phyloP scores from a whole-genome alignment of 2,888 invertebrate species.

The Drosophila tanythrix region DNA sequence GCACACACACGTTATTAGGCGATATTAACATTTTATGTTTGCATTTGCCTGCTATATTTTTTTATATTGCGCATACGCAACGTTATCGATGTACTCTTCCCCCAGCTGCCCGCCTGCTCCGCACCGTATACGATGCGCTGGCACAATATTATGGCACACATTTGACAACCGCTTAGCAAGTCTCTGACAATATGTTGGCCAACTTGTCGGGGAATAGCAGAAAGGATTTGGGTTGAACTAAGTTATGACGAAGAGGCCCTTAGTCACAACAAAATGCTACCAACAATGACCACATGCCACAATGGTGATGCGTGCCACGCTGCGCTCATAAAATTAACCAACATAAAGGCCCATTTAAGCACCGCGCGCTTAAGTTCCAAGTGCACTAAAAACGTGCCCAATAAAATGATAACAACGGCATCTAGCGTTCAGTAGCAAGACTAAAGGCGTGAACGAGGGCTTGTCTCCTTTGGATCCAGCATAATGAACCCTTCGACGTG shows the following conservation, averaged over 20 bases:
- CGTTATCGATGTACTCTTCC: background rate
- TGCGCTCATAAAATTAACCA: constrained; percentile 48
- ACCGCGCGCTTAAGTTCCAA: constrained; percentile 35
- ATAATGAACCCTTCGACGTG: background rate
- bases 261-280: constrained; percentile 4
- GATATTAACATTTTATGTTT: constrained; percentile 61
- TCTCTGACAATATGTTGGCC: constrained; percentile 10
- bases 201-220: constrained; percentile 13
- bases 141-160: constrained; percentile 34
- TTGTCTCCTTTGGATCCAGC: background rate
- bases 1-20: constrained; percentile 34
- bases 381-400: constrained; percentile 13
- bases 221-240: constrained; percentile 7
- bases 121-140: constrained; percentile 23
- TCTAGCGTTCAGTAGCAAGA: constrained; percentile 23
- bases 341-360: constrained; percentile 37
- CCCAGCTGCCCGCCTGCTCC: background rate
- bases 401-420: constrained; percentile 25
- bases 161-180: constrained; percentile 20
- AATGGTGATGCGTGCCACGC: constrained; percentile 13
- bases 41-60: constrained; percentile 29
- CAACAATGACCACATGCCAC: constrained; percentile 41
- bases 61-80: constrained; percentile 48
- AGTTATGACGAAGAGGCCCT: background rate
- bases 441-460: background rate